These are phyloP conservation scores for Rhinatrema bivittatum DNA, from an alignment of 2,797 vertebrate species.

Conservation along the genomic window DNA sequence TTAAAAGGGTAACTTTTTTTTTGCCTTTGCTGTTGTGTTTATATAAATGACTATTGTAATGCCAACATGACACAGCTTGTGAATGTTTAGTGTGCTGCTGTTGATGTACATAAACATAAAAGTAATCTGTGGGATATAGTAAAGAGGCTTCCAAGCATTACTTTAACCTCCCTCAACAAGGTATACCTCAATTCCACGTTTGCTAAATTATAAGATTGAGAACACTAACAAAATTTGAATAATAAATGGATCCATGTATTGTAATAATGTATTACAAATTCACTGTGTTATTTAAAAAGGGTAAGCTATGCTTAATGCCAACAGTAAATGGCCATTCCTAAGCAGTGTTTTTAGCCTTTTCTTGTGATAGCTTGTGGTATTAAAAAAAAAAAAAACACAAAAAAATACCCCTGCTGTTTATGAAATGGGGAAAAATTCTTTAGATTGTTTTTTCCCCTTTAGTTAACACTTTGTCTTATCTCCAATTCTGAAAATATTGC, in stretches of 20 bases:
- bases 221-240: slow-evolving; percentile 72
- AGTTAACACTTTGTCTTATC: slow-evolving; percentile 45
- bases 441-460: slow-evolving; percentile 18
- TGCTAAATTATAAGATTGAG: slow-evolving; percentile 64
- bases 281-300: slow-evolving; percentile 62
- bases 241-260: slow-evolving; percentile 63
- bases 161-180: slow-evolving; percentile 96
- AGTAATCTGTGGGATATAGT: slow-evolving; percentile 78
- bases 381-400: slow-evolving; percentile 51
- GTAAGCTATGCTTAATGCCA: slow-evolving; percentile 57
- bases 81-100: slow-evolving; percentile 98
- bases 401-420: no score
- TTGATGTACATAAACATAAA: slow-evolving; percentile 80
- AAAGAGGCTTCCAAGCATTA: slow-evolving; percentile 89
- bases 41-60: slow-evolving; percentile 83
- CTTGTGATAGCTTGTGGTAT: slow-evolving; percentile 53
- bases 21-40: slow-evolving; percentile 83
- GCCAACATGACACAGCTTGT: slow-evolving; percentile 98
- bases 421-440: slow-evolving; percentile 24
- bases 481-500: slow-evolving; percentile 45
- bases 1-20: slow-evolving; percentile 80
- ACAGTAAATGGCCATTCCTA: slow-evolving; percentile 61
- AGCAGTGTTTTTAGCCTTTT: slow-evolving; percentile 58
- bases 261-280: slow-evolving; percentile 63
- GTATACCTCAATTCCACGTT: slow-evolving; percentile 96